Evolutionary conservation across 1,140 invertebrate genomes (phyloP).

Genomic region (Musca domestica): DNA sequence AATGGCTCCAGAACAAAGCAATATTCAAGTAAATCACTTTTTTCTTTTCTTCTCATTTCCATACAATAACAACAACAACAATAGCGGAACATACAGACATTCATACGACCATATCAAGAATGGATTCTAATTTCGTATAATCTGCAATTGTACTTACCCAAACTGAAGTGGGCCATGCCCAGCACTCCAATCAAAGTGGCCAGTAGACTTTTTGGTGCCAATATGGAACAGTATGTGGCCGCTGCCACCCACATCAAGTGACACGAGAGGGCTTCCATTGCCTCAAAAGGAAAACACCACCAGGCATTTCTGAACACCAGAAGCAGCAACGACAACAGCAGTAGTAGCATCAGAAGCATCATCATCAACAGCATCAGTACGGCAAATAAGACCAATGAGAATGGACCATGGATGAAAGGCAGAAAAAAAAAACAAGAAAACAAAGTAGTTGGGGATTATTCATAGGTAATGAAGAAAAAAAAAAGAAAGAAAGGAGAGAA

Average conservation of each 20-base stretch:
- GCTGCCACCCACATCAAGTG: slow-evolving; percentile 88
- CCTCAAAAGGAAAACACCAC: slow-evolving; percentile 84
- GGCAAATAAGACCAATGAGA: too few species aligned
- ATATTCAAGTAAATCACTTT: too few species aligned
- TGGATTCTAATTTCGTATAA: slow-evolving; percentile 3
- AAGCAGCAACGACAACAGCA: not conserved
- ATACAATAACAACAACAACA: not conserved
- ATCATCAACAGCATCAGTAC: not conserved
- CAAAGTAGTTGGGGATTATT: not conserved
- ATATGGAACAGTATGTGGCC: slow-evolving; percentile 76
- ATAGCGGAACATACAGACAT: not conserved
- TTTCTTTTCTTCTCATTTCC: too few species aligned
- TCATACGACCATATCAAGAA: not conserved
- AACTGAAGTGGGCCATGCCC: slow-evolving; percentile 79
- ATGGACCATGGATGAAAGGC: too few species aligned
- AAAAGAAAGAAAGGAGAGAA: too few species aligned
- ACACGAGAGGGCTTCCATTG: slow-evolving; percentile 79
- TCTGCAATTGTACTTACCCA: slow-evolving; percentile 58
- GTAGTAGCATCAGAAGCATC: not conserved
- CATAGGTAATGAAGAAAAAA: not conserved
- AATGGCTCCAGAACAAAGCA: too few species aligned
- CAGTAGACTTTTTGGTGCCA: slow-evolving; percentile 75
- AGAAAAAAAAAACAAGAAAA: not conserved
- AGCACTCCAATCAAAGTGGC: slow-evolving; percentile 79
- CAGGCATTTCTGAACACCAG: slow-evolving; percentile 66